A percentile compares a stretch with the other conserved stretches of the same genome.
Conservation (phyloP, 2,888 invertebrate genomes). For the Drosophila dives region DNA sequence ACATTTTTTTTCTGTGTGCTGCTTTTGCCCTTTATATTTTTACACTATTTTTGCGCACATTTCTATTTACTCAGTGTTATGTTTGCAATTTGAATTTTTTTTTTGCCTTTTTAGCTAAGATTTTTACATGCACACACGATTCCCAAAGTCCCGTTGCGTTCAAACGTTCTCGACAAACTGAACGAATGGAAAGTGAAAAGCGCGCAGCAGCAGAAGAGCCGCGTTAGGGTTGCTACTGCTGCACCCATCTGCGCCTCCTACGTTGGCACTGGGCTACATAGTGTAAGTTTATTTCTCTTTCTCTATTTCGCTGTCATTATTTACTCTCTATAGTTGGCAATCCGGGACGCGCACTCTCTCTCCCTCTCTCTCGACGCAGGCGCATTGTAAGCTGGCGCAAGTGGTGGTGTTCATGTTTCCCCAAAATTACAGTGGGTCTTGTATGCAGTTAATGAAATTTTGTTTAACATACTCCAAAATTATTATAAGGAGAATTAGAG, state of each 20-base stretch:
- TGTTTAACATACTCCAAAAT: background rate
- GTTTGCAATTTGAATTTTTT: slow-evolving; percentile 43
- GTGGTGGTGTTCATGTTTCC: slow-evolving; percentile 63
- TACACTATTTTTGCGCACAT: slow-evolving; percentile 52
- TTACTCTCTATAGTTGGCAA: slow-evolving; percentile 23
- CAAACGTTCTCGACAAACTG: slow-evolving; percentile 79
- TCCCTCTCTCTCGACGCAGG: slow-evolving; percentile 59
- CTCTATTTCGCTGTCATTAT: slow-evolving; percentile 6
- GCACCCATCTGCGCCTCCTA: slow-evolving; percentile 44
- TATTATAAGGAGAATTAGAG: background rate
- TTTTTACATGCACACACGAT: slow-evolving; percentile 58
- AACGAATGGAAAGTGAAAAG: slow-evolving; percentile 71
- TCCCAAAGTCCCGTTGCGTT: slow-evolving; percentile 64
- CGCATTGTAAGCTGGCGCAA: slow-evolving; percentile 58
- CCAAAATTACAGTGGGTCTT: slow-evolving; percentile 29
- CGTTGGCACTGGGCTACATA: slow-evolving; percentile 29
- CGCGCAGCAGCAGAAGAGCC: slow-evolving; percentile 54
- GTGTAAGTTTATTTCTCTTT: slow-evolving; percentile 22
- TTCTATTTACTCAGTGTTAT: slow-evolving; percentile 39
- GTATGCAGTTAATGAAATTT: background rate
- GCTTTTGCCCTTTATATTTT: slow-evolving; percentile 65
- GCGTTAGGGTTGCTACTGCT: slow-evolving; percentile 51
- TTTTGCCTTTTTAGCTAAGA: slow-evolving; percentile 16
- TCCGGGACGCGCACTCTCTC: slow-evolving; percentile 68
- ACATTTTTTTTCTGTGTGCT: slow-evolving; percentile 38